A percentile compares a stretch with the other conserved stretches of the same genome.
Evolutionary conservation across 2,113 vertebrate genomes (phyloP).

Genomic region (Tympanuchus pallidicinctus): DNA sequence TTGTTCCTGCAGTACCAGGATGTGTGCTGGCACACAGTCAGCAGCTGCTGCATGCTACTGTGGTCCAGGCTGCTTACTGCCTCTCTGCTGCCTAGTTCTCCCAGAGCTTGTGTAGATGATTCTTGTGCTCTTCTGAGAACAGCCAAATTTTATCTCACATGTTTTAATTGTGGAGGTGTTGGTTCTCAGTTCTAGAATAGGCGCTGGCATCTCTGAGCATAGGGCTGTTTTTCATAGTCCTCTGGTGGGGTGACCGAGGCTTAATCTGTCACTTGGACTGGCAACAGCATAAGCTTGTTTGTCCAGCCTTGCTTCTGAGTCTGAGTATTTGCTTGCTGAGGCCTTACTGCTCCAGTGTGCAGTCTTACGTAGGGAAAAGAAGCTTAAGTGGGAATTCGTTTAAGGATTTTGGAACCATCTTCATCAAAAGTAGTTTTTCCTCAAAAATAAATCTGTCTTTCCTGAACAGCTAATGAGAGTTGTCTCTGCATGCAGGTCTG

Average conservation of each 20-base stretch:
- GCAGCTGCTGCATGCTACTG: background rate
- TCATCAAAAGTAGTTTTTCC: background rate
- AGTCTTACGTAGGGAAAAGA: background rate
- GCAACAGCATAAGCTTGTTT: background rate
- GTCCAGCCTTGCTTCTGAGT: background rate
- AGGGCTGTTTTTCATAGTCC: background rate
- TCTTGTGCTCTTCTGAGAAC: background rate
- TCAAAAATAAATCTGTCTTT: background rate
- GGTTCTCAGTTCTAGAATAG: background rate
- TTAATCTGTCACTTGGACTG: background rate
- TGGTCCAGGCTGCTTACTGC: background rate
- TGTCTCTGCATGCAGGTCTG: background rate
- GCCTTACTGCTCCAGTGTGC: background rate
- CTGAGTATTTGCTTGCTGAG: background rate
- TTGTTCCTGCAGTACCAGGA: background rate
- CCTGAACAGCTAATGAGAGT: background rate
- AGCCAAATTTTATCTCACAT: background rate
- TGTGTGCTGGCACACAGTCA: background rate
- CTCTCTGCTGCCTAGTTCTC: background rate
- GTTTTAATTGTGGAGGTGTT: background rate
- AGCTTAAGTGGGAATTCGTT: background rate
- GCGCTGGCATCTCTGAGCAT: background rate
- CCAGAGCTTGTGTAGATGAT: background rate
- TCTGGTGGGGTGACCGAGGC: background rate
- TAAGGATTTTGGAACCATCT: background rate